Base-by-base conservation (phyloP, 1,140 invertebrate genomes). In the Drosophila pectinifera region DNA sequence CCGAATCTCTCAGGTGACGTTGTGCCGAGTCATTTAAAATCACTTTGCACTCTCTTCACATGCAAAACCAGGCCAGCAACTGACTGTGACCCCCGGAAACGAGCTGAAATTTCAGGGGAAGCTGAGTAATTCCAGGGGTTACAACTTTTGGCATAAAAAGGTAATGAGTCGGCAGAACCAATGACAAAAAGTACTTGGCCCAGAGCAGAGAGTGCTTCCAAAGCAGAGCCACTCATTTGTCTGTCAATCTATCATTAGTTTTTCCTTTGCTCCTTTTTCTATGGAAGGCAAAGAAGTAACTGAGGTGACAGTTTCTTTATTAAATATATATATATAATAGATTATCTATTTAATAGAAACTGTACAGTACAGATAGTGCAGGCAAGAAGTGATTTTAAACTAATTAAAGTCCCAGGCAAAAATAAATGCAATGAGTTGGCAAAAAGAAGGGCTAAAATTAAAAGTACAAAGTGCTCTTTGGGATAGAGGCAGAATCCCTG, bases 1-100 rank as follows among this genome's bases (percentile, higher is more conserved):
- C 18, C 26, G 24, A 16, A 64, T 64, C 39, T 61, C 58, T 26
- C 42, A 28, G 24, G 31, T 65, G 43, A 41, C 26, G 3, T 51
- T 68, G 16, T 68, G 64, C 26, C 36, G 43, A 64, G 64, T 65
- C 64, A 68, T 65, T 68, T 68, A 41, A 68, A 64, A 64, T 49
- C 46, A 53, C 49, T 39, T 39, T 54, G 22, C 34, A 34, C 20
- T 59, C 31, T 42, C 5, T n/a, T n/a, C n/a, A 18, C 36, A 51
- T 34, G 43, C 34, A 41, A 42, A 65, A 13, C 16, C 43, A 13
- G 26, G 36, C 28, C 3, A 3, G 20, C 31, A 64, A 59, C 43
- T 28, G 49, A 49, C n/a, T 14, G 8, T 13, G n/a, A 13, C 4
- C 5, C 56, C 42, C 3, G 13, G 4, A 58, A 36, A 45, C 18